Evolutionary conservation across 2,888 invertebrate species (phyloP).

Genomic region (Galerucella pusilla): DNA sequence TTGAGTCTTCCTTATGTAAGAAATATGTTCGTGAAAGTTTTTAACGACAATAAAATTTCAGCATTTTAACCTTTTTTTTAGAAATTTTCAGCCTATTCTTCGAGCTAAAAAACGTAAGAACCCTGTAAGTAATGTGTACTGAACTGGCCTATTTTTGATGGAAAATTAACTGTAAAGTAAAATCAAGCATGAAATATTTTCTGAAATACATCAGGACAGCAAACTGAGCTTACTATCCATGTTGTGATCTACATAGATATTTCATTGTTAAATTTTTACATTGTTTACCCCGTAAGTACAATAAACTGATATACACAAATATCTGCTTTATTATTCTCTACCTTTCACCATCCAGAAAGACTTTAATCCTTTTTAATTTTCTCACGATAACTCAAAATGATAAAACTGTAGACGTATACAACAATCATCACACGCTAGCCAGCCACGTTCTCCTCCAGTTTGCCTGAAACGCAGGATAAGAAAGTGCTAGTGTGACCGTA

Average conservation of each 20-base stretch:
- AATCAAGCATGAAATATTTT: slow-evolving; percentile 30
- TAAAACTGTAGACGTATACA: too few species aligned
- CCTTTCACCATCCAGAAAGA: neutral
- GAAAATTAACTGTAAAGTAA: slow-evolving; percentile 26
- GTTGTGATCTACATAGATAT: slow-evolving; percentile 45
- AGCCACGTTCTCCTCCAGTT: too few species aligned
- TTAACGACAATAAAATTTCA: slow-evolving; percentile 32
- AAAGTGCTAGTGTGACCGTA: too few species aligned
- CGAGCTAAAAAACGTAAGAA: slow-evolving; percentile 5
- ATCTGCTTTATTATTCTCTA: neutral
- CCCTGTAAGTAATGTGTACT: slow-evolving; percentile 33
- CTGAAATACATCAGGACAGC: slow-evolving; percentile 38
- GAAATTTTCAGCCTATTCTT: slow-evolving; percentile 11
- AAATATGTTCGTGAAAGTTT: slow-evolving; percentile 24
- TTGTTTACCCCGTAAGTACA: slow-evolving; percentile 44
- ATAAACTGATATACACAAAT: slow-evolving; percentile 37
- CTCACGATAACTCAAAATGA: too few species aligned
- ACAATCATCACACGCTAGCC: too few species aligned
- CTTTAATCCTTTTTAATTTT: neutral
- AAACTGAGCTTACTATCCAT: slow-evolving; percentile 43
- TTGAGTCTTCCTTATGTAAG: slow-evolving; percentile 32
- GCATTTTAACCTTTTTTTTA: slow-evolving; percentile 7
- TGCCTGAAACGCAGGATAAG: too few species aligned
- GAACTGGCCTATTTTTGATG: slow-evolving; percentile 40
- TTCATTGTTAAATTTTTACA: slow-evolving; percentile 45